Base-by-base conservation (phyloP, 37 sponge, comb jelly and placozoan species). In the Diacarnus erythraeanus region DNA sequence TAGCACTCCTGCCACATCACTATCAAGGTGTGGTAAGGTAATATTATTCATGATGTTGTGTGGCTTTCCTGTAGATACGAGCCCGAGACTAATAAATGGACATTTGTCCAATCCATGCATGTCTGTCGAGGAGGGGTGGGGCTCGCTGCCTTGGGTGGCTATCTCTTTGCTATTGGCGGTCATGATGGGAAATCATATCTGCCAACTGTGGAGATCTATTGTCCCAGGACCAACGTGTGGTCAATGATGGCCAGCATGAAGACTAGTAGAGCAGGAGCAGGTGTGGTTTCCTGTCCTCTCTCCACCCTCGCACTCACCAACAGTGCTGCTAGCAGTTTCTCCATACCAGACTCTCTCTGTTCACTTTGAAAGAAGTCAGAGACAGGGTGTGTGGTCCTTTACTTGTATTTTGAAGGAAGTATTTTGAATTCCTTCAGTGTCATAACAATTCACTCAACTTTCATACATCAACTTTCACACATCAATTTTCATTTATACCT, bases 191-290 rank as follows among this genome's bases (percentile, higher is more conserved):
- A 82, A 66, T 64, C 72, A 3, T 96, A 96, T 56, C 91, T 96
- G 51, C 87, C 79, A 69, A 82, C 90, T 0, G 94, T 88, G 21
- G 96, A 96, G 87, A 81, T 87, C 51, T 96, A 92, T 77, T 78
- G 84, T 68, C 85, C 91, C 30, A 82, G 79, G 64, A 73, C 42
- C 17, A 80, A 97, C 74, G 71, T 51, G 40, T 97, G 98, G 98
- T 81, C 80, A 35, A 77, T 69, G 66, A 78, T 94, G 6, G 81
- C 91, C 3, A 42, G 83, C 17, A 90, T 97, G 91, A 88, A 83
- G 74, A 90, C 90, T 31, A 83, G 90, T 20, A 71, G 98, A 60
- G 98, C 96, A 66, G 98, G 98, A 0, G 98, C 93, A 27, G 98
- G 98, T 18, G 93, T 97, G 27, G 93, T 90, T 0, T 59, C 86